phyloP scores from a whole-genome alignment of 2,113 vertebrate species.

The Myrmecophaga tridactyla region DNA sequence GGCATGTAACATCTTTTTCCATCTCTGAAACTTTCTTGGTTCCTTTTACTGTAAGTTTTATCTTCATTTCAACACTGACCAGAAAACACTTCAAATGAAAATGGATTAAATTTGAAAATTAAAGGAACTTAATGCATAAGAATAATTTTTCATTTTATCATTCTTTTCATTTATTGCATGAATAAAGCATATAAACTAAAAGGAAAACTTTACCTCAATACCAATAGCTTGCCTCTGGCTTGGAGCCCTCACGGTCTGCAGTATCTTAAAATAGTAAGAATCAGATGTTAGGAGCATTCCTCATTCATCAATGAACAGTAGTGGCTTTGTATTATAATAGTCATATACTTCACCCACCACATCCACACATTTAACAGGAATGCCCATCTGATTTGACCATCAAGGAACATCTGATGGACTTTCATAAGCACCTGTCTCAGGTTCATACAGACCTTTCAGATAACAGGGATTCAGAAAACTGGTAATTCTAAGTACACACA shows the following conservation, averaged over 20 bases:
- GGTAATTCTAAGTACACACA: background rate
- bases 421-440: background rate
- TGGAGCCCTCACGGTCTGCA: conserved; percentile 93
- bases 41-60: conserved; percentile 33
- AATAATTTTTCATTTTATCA: background rate
- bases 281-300: background rate
- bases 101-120: conserved; percentile 41
- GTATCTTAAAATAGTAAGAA: conserved; percentile 85
- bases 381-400: background rate
- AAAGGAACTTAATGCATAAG: background rate
- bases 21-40: background rate
- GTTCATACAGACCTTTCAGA: background rate
- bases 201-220: conserved; percentile 90
- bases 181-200: conserved; percentile 12
- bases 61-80: conserved; percentile 20
- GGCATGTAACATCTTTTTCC: background rate
- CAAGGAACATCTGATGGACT: background rate
- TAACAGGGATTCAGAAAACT: background rate
- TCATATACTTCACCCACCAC: background rate
- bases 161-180: background rate
- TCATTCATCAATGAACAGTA: background rate
- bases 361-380: background rate
- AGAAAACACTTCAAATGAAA: conserved; percentile 43
- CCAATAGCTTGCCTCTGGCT: conserved; percentile 95
- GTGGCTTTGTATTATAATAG: background rate